Percentiles rank a stretch among this genome's conserved stretches.
Conservation (phyloP, 2,113 vertebrate genomes). For the Corvus cornix region DNA sequence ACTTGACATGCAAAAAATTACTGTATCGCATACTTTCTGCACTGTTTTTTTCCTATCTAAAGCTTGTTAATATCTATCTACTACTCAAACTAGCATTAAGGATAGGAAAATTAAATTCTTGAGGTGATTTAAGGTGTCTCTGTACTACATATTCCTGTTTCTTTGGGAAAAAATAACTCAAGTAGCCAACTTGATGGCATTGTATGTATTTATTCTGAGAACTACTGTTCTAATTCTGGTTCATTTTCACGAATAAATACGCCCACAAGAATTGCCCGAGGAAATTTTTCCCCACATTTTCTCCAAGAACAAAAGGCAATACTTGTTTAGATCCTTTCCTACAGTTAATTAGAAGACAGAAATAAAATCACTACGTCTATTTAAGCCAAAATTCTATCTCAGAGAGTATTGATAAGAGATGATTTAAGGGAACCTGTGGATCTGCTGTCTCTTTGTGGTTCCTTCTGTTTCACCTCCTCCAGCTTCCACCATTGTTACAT, state of each 20-base stretch:
- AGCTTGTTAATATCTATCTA: neutral
- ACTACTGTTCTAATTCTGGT: neutral
- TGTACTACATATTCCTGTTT: neutral
- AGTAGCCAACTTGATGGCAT: neutral
- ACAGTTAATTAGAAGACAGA: neutral
- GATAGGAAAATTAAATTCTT: neutral
- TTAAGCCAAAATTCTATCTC: neutral
- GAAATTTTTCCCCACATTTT: neutral
- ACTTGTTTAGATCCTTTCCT: neutral
- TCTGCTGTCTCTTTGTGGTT: neutral
- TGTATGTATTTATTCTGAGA: neutral
- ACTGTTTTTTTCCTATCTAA: neutral
- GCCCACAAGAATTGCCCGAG: rapidly evolving
- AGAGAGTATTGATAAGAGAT: neutral
- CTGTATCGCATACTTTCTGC: neutral
- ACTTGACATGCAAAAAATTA: neutral
- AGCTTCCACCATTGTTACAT: neutral
- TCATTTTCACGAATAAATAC: neutral
- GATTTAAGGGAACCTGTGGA: neutral
- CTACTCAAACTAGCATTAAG: neutral
- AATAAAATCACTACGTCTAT: neutral
- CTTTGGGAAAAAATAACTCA: neutral
- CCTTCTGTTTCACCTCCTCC: neutral
- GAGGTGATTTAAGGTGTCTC: neutral
- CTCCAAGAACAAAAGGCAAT: neutral